Percentiles rank a stretch among this genome's conserved stretches.
These are phyloP conservation scores for Horisme vitalbata DNA, from an alignment of 2,888 invertebrate genomes.

Conservation along the genomic window DNA sequence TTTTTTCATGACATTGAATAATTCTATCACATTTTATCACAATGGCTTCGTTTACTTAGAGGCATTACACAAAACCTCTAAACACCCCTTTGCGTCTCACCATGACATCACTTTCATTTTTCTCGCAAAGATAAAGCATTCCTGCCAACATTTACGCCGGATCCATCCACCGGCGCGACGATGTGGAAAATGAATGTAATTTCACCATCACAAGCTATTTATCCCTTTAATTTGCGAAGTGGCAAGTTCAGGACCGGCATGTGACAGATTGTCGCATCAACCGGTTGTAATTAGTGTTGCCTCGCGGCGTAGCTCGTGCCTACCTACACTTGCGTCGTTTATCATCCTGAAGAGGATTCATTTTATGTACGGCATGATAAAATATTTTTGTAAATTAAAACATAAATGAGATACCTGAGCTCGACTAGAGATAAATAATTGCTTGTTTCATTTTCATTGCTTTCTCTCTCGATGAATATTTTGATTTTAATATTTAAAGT, in stretches of 20 bases:
- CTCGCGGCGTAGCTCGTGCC: conserved; percentile 29
- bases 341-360: conserved; percentile 25
- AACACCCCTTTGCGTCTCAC: conserved; percentile 9
- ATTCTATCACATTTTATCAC: conserved; percentile 8
- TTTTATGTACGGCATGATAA: conserved; percentile 13
- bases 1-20: conserved; percentile 3
- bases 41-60: conserved; percentile 10
- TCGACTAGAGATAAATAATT: no score
- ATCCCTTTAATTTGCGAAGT: conserved; percentile 50
- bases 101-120: conserved; percentile 14
- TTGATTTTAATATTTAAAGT: no score
- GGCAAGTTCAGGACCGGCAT: conserved; percentile 31
- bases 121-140: conserved; percentile 15
- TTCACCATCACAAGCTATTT: conserved; percentile 48
- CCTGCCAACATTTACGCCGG: conserved; percentile 8
- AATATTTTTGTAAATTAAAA: conserved; percentile 23
- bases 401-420: conserved; percentile 10
- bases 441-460: no score
- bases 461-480: no score
- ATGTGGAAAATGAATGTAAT: conserved; percentile 52
- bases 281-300: conserved; percentile 41
- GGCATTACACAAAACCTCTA: background rate
- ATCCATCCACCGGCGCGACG: conserved; percentile 26
- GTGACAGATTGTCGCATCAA: conserved; percentile 45
- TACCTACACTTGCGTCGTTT: conserved; percentile 23